Evolutionary conservation across 2,797 vertebrate species (phyloP).

Genomic region (Leucoraja ocellata): DNA sequence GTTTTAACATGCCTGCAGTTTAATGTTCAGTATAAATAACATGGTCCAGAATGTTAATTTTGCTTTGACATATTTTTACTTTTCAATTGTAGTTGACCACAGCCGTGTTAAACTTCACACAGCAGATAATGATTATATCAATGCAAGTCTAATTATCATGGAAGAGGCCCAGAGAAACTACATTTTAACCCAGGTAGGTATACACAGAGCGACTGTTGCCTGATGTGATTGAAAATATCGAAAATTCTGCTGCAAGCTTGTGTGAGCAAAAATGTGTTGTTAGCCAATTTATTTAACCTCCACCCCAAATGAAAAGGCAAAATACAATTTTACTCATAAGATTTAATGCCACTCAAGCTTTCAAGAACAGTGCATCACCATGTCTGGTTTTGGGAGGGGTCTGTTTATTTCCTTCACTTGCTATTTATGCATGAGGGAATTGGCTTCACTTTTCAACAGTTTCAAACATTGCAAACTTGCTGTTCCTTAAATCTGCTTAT

Average conservation of each 20-base stretch:
- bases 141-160: slow-evolving; percentile 83
- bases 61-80: slow-evolving; percentile 35
- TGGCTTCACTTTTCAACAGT: neutral
- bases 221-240: neutral
- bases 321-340: neutral
- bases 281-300: neutral
- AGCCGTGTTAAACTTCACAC: slow-evolving; percentile 88
- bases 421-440: neutral
- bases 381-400: neutral
- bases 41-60: neutral
- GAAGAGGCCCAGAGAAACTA: slow-evolving; percentile 88
- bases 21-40: no score
- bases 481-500: neutral
- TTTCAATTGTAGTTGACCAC: slow-evolving; percentile 79
- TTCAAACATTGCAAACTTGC: neutral
- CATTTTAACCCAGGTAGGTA: slow-evolving; percentile 84
- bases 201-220: slow-evolving; percentile 4
- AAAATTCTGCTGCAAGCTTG: neutral
- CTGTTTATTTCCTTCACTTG: neutral
- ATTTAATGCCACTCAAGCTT: neutral
- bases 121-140: slow-evolving; percentile 92
- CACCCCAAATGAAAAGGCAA: neutral
- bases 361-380: neutral
- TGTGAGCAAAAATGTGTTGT: neutral
- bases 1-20: neutral